These are phyloP conservation scores for Brachystomella parvula DNA, from an alignment of 1,140 invertebrate genomes.

Conservation along the genomic window DNA sequence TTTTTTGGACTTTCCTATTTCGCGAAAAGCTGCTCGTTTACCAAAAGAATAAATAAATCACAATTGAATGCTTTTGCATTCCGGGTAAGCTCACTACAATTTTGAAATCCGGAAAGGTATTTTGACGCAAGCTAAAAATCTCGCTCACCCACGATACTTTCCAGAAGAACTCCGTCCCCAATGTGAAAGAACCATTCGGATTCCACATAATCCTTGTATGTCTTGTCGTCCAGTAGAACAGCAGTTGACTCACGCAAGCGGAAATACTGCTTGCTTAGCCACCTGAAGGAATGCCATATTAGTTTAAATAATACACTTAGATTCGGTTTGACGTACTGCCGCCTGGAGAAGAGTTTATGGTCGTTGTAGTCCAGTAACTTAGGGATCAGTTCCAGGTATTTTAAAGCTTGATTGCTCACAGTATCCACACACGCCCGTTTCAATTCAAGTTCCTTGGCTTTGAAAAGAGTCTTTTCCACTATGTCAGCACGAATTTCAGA, in stretches of 20 bases:
- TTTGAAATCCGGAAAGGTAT: too few relatives aligned
- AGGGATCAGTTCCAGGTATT: neutral
- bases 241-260: neutral
- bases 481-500: neutral
- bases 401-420: neutral
- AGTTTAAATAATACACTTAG: neutral
- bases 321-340: neutral
- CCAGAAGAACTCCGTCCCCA: conserved; percentile 2
- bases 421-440: neutral
- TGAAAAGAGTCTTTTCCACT: neutral
- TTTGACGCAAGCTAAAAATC: neutral
- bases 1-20: too few relatives aligned
- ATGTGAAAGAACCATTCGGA: neutral
- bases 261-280: neutral
- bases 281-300: neutral
- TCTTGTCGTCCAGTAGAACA: neutral
- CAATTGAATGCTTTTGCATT: too few relatives aligned
- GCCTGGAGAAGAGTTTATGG: neutral
- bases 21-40: too few relatives aligned
- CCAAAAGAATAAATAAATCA: too few relatives aligned
- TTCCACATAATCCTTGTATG: neutral
- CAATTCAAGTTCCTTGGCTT: neutral
- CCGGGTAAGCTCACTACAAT: too few relatives aligned
- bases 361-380: neutral
- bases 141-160: neutral